These are phyloP conservation scores for Laticauda colubrina DNA, from an alignment of 2,113 vertebrate genomes.

Conservation along the genomic window DNA sequence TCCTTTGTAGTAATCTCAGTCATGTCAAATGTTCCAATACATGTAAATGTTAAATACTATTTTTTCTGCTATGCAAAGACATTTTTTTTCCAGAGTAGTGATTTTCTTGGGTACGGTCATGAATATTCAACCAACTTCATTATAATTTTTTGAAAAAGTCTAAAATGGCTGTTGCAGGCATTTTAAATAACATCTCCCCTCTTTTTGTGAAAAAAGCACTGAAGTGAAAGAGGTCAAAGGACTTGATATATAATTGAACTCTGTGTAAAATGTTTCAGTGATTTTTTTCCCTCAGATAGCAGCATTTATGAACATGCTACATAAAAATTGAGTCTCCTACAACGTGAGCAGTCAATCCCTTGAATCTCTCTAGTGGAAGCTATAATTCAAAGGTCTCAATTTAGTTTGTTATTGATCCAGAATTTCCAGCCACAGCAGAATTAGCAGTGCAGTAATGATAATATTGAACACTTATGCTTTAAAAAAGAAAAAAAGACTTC, in stretches of 20 bases:
- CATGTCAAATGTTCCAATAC: neutral
- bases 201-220: neutral
- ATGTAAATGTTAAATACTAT: neutral
- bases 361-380: slow-evolving; percentile 40
- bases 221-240: slow-evolving; percentile 45
- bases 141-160: neutral
- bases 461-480: neutral
- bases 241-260: slow-evolving; percentile 33
- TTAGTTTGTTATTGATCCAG: slow-evolving; percentile 46
- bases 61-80: neutral
- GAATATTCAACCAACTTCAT: neutral
- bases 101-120: neutral
- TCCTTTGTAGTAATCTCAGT: neutral
- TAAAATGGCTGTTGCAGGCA: slow-evolving; percentile 23
- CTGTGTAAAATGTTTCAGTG: neutral
- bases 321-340: slow-evolving; percentile 50
- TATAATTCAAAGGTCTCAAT: slow-evolving; percentile 50
- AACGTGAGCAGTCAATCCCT: slow-evolving; percentile 34
- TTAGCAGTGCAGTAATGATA: slow-evolving; percentile 42
- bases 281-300: neutral
- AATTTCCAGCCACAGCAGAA: slow-evolving; percentile 54
- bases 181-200: slow-evolving; percentile 53
- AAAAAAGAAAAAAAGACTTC: slow-evolving; percentile 28
- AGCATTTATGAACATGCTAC: slow-evolving; percentile 35
- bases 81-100: neutral